Conservation (phyloP, 2,888 invertebrate genomes). For the Tipula lateralis region DNA sequence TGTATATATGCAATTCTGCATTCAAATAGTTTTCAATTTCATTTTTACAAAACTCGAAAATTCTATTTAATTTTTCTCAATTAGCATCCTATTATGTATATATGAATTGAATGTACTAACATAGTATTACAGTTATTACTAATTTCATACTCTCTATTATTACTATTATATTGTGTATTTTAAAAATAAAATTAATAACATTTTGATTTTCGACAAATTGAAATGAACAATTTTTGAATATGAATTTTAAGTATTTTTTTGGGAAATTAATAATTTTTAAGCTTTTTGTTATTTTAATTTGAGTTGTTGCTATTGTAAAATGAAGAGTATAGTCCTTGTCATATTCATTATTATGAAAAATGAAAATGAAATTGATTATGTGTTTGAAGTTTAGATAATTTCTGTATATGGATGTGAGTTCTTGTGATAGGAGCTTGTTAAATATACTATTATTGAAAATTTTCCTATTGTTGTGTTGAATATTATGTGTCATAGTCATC, state of each 20-base stretch:
- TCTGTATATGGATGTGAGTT: too few species aligned
- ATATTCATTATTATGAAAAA: neutral
- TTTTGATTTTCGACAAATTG: conserved; percentile 11
- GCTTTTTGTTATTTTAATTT: neutral
- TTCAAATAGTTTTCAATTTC: neutral
- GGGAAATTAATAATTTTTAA: neutral
- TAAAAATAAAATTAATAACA: neutral
- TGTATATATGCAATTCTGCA: neutral
- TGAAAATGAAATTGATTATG: neutral
- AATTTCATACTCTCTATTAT: conserved; percentile 2
- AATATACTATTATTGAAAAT: too few species aligned
- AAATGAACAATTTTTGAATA: neutral
- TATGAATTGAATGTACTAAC: neutral
- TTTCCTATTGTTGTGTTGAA: too few species aligned
- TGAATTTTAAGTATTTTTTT: neutral
- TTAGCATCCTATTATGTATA: neutral
- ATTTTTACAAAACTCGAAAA: neutral
- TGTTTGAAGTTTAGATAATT: too few species aligned
- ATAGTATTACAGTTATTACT: neutral
- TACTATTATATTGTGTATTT: neutral
- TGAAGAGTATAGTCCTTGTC: neutral
- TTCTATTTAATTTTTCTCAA: neutral
- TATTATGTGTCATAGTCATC: too few species aligned
- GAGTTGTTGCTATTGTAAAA: neutral
- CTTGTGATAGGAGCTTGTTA: too few species aligned